Conservation (phyloP, 2,113 vertebrate species). For the Redunca redunca region DNA sequence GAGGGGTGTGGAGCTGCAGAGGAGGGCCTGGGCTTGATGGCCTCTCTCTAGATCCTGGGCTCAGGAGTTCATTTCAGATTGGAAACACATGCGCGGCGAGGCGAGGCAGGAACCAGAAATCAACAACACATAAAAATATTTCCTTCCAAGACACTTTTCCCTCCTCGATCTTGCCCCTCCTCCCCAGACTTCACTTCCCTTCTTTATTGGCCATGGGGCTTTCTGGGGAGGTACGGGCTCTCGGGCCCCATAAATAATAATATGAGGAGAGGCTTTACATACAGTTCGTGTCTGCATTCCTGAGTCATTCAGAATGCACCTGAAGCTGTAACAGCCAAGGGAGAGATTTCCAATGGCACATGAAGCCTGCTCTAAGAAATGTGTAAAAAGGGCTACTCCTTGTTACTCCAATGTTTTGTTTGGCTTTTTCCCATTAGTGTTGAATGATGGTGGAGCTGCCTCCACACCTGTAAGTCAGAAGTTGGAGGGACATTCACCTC, state of each 20-base stretch:
- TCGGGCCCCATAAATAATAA: conserved; percentile 40
- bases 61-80: neutral
- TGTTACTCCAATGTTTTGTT: neutral
- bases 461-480: neutral
- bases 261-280: neutral
- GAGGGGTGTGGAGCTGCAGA: neutral
- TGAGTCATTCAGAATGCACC: conserved; percentile 17
- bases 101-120: conserved; percentile 45
- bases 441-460: neutral
- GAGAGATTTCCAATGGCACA: neutral
- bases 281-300: neutral
- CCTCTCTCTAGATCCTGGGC: neutral
- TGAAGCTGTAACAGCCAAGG: conserved; percentile 11
- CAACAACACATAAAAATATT: neutral
- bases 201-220: neutral
- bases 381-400: neutral
- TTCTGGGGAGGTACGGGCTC: neutral
- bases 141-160: conserved; percentile 25
- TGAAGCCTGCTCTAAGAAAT: neutral
- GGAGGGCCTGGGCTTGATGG: neutral
- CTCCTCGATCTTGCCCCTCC: neutral
- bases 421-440: neutral
- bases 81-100: conserved; percentile 46
- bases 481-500: neutral
- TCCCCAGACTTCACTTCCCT: neutral